Conservation (phyloP, 2,797 vertebrate genomes). For the Sternotherus odoratus region DNA sequence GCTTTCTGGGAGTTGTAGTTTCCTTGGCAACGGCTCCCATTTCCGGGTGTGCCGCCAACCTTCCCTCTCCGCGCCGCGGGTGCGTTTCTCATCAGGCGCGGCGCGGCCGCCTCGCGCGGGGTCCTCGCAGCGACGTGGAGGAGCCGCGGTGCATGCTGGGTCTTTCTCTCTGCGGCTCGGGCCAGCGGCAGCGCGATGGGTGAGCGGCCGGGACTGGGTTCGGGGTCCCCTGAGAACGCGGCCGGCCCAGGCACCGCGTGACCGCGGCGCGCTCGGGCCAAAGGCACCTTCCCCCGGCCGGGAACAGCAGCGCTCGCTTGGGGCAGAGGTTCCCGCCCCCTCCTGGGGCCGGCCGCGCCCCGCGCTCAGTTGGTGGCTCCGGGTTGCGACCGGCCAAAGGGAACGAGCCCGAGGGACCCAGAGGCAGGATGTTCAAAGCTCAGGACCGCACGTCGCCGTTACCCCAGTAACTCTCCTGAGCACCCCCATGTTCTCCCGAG, state of each 20-base stretch:
- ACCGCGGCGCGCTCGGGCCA: accelerated
- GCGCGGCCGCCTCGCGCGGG: neutral
- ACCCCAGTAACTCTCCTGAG: too few relatives aligned
- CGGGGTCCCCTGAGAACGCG: too few relatives aligned
- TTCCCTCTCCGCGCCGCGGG: too few relatives aligned
- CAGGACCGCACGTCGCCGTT: too few relatives aligned
- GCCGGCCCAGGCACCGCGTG: neutral
- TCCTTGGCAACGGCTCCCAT: neutral
- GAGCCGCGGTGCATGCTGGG: constrained; percentile 59
- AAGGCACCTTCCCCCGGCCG: accelerated
- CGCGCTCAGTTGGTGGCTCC: too few relatives aligned
- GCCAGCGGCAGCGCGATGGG: constrained; percentile 68
- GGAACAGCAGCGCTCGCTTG: too few relatives aligned
- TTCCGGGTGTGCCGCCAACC: neutral
- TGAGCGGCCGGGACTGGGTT: constrained; percentile 14
- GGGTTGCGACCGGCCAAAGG: too few relatives aligned
- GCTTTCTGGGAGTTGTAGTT: neutral
- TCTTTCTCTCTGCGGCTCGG: constrained; percentile 41
- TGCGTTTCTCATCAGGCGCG: constrained; percentile 14
- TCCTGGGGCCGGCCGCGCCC: too few relatives aligned
- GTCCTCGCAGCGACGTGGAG: constrained; percentile 42
- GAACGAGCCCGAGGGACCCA: too few relatives aligned
- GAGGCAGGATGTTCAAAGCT: too few relatives aligned
- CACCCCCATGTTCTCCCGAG: too few relatives aligned
- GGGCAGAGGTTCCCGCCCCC: accelerated